A percentile compares a stretch with the other conserved stretches of the same genome.
These are phyloP conservation scores for Brachionus calyciflorus DNA, from an alignment of 1,140 invertebrate species.

Conservation along the genomic window DNA sequence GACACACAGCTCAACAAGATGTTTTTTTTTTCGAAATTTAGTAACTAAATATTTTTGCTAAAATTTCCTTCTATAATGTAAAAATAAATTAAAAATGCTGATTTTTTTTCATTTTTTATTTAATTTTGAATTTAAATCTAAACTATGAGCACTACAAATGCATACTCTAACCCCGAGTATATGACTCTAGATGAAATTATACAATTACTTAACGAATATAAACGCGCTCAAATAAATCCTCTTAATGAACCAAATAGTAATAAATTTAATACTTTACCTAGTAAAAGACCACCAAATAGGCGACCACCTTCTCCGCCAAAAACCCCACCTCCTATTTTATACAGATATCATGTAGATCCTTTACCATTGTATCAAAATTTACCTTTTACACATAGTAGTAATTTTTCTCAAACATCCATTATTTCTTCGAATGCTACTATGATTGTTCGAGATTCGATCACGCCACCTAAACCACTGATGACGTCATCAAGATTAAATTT, in stretches of 20 bases:
- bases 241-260: neutral
- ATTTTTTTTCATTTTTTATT: neutral
- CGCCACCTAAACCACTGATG: constrained; percentile 3
- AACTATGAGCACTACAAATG: neutral
- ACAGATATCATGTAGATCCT: neutral
- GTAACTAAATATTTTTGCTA: no score
- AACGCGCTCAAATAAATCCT: neutral
- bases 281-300: constrained; percentile 1
- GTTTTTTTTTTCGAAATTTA: no score
- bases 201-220: neutral
- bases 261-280: neutral
- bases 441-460: neutral
- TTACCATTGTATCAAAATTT: constrained; percentile 8
- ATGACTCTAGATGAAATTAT: constrained; percentile 1
- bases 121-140: neutral
- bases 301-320: neutral
- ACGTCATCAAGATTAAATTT: constrained; percentile 16
- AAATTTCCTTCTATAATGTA: no score
- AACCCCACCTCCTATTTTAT: constrained; percentile 1
- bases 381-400: neutral
- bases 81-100: no score
- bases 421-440: constrained; percentile 24
- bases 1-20: no score
- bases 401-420: neutral
- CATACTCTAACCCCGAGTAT: constrained; percentile 29